Conservation (phyloP, 2,888 invertebrate genomes). For the Dicycla oo region DNA sequence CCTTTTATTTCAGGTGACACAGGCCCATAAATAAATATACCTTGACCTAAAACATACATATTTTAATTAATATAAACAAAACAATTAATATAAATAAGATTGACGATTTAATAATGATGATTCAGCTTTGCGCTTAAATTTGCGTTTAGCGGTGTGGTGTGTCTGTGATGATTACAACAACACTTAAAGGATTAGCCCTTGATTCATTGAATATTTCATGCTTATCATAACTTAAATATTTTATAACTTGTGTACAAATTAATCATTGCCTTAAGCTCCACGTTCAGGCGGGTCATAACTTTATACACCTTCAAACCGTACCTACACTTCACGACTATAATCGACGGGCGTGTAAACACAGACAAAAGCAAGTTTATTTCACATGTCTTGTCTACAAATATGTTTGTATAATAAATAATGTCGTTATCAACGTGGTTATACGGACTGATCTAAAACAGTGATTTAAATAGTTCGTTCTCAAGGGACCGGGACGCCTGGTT, state of each 20-base stretch:
- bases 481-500: conserved; percentile 59
- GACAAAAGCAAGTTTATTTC: conserved; percentile 26
- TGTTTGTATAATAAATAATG: conserved; percentile 44
- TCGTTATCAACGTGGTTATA: conserved; percentile 35
- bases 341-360: conserved; percentile 29
- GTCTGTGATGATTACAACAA: neutral
- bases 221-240: neutral
- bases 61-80: too few relatives aligned
- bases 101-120: too few relatives aligned
- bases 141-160: neutral
- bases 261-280: neutral
- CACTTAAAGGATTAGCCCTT: neutral
- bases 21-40: too few relatives aligned
- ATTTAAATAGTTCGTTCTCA: conserved; percentile 63
- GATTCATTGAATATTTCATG: neutral
- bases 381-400: conserved; percentile 36
- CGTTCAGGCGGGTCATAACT: neutral
- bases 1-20: too few relatives aligned
- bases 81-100: too few relatives aligned
- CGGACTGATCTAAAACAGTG: conserved; percentile 38
- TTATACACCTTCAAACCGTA: neutral
- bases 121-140: neutral
- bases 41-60: too few relatives aligned
- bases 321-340: neutral
- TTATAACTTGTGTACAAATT: neutral